A percentile compares a stretch with the other conserved stretches of the same genome.
These are phyloP conservation scores for Andrena marginata DNA, from an alignment of 2,888 invertebrate species.

Conservation along the genomic window DNA sequence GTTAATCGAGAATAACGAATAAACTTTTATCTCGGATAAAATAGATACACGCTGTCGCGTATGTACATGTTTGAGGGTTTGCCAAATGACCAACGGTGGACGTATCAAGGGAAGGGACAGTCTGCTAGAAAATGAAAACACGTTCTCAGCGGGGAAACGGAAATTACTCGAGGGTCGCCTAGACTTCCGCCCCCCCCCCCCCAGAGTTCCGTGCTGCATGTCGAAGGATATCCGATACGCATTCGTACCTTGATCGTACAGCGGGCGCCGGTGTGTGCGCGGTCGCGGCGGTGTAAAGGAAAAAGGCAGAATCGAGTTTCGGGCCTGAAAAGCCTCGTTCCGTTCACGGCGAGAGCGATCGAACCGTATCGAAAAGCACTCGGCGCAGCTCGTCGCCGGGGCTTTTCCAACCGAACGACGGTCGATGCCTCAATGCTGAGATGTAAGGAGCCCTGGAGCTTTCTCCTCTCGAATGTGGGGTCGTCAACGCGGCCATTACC, in stretches of 20 bases:
- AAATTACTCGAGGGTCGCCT: slow-evolving; percentile 22
- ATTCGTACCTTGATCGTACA: slow-evolving; percentile 38
- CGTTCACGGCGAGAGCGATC: slow-evolving; percentile 57
- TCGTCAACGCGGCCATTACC: slow-evolving; percentile 45
- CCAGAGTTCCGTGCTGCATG: slow-evolving; percentile 17
- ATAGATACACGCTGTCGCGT: no score
- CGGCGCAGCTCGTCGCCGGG: slow-evolving; percentile 44
- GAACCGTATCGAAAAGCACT: slow-evolving; percentile 72
- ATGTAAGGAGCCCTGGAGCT: slow-evolving; percentile 34
- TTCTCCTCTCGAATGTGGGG: slow-evolving; percentile 41
- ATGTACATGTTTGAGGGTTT: no score
- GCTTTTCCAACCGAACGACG: slow-evolving; percentile 53
- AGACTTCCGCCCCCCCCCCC: no score
- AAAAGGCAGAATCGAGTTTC: slow-evolving; percentile 49
- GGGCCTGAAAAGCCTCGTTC: slow-evolving; percentile 56
- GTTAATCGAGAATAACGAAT: no score
- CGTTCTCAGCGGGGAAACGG: not conserved
- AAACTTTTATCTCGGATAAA: no score
- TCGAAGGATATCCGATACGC: slow-evolving; percentile 34
- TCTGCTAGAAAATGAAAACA: not conserved
- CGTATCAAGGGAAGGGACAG: slow-evolving; percentile 8
- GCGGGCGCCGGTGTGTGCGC: not conserved
- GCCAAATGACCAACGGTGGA: no score
- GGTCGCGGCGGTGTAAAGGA: slow-evolving; percentile 34
- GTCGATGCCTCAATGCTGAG: slow-evolving; percentile 48